These are phyloP conservation scores for Trachelus tabidus DNA, from an alignment of 2,888 invertebrate species.

Conservation along the genomic window DNA sequence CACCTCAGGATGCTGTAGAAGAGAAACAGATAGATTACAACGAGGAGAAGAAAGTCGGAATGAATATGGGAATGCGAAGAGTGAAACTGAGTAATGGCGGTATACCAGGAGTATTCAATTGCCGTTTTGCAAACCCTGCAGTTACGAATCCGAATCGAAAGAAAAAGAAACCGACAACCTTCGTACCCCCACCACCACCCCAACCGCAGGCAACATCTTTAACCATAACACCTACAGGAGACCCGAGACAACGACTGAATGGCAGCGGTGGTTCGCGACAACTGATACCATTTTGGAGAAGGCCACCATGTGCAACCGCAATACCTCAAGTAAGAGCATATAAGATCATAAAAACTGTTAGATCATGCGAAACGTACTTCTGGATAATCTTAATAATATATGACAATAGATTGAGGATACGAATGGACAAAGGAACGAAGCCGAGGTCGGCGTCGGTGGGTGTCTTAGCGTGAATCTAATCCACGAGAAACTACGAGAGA, in stretches of 20 bases:
- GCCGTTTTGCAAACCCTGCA: conserved; percentile 83
- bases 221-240: conserved; percentile 41
- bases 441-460: conserved; percentile 78
- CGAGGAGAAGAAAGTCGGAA: conserved; percentile 45
- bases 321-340: conserved; percentile 50
- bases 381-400: background rate
- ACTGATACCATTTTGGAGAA: conserved; percentile 78
- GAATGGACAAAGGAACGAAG: conserved; percentile 76
- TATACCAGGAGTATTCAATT: conserved; percentile 90
- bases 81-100: conserved; percentile 63
- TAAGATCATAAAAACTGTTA: background rate
- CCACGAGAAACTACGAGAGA: conserved; percentile 87
- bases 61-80: conserved; percentile 45
- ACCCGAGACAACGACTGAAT: conserved; percentile 54
- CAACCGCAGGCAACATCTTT: conserved; percentile 65
- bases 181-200: conserved; percentile 79
- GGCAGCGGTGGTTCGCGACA: conserved; percentile 52
- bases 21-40: conserved; percentile 49
- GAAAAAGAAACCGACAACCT: conserved; percentile 91
- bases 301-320: conserved; percentile 73
- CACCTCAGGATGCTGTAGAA: conserved; percentile 43
- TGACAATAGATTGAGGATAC: conserved; percentile 69
- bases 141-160: conserved; percentile 78
- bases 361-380: background rate
- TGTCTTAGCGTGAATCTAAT: conserved; percentile 72